Evolutionary conservation across 2,888 invertebrate species (phyloP).

Genomic region (Podotricha telesiphe): DNA sequence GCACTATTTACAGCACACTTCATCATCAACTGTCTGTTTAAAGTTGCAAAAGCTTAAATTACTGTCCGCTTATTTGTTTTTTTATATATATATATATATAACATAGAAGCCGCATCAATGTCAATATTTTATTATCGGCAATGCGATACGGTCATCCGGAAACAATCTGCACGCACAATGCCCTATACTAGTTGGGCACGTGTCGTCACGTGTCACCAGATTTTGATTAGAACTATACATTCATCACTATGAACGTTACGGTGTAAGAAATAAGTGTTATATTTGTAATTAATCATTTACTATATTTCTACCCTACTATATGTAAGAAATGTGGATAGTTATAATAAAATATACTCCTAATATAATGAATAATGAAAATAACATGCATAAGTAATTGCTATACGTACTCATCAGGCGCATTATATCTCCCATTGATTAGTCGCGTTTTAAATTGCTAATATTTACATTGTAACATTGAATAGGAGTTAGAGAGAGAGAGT

Average conservation of each 20-base stretch:
- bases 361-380: slow-evolving; percentile 21
- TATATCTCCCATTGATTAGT: slow-evolving; percentile 22
- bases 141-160: slow-evolving; percentile 51
- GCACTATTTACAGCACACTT: background rate
- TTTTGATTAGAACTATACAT: background rate
- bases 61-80: slow-evolving; percentile 3
- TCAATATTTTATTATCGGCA: slow-evolving; percentile 47
- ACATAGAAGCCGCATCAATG: slow-evolving; percentile 41
- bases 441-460: background rate
- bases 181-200: slow-evolving; percentile 46
- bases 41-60: slow-evolving; percentile 7
- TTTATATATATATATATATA: slow-evolving; percentile 28
- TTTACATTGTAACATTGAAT: no score
- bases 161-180: slow-evolving; percentile 49
- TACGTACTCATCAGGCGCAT: slow-evolving; percentile 37
- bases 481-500: no score
- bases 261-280: background rate
- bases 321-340: no score
- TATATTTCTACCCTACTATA: no score
- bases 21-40: background rate
- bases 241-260: background rate
- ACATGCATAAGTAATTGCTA: slow-evolving; percentile 41
- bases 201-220: slow-evolving; percentile 44
- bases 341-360: background rate
- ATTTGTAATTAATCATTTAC: background rate